Percentiles rank a stretch among this genome's conserved stretches.
These are phyloP conservation scores for Urosaurus nigricauda DNA, from an alignment of 2,797 vertebrate species.

Conservation along the genomic window DNA sequence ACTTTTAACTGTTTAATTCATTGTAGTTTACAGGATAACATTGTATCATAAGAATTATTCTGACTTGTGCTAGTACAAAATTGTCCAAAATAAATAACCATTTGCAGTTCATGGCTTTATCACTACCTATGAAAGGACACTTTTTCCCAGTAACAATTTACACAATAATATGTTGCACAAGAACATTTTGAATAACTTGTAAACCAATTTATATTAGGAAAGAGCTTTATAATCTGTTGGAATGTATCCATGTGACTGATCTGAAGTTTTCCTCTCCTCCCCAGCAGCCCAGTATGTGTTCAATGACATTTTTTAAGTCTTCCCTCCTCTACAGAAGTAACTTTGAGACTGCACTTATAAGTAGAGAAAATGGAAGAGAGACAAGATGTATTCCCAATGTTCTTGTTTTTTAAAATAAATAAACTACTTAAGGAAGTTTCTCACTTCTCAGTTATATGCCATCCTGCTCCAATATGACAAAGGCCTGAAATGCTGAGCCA, in stretches of 20 bases:
- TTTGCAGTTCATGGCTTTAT: neutral
- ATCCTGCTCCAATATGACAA: no score
- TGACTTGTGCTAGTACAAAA: neutral
- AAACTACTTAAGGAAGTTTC: no score
- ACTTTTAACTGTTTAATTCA: neutral
- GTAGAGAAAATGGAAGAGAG: neutral
- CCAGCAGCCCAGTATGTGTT: neutral
- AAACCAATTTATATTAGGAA: neutral
- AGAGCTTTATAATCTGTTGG: neutral
- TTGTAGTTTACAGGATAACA: neutral
- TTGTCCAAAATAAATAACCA: neutral
- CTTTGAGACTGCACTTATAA: conserved; percentile 6
- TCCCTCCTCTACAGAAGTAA: conserved; percentile 61
- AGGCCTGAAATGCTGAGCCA: no score
- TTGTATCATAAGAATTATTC: neutral
- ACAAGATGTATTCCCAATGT: no score
- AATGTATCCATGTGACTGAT: neutral
- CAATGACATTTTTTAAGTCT: conserved; percentile 40
- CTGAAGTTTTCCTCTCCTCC: neutral
- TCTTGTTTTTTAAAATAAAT: no score
- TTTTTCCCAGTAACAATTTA: fast-evolving
- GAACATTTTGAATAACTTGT: neutral
- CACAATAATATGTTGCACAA: fast-evolving
- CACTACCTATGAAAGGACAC: neutral
- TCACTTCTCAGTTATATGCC: no score